Conservation (phyloP, 1,140 invertebrate genomes). For the Bombus ignitus region DNA sequence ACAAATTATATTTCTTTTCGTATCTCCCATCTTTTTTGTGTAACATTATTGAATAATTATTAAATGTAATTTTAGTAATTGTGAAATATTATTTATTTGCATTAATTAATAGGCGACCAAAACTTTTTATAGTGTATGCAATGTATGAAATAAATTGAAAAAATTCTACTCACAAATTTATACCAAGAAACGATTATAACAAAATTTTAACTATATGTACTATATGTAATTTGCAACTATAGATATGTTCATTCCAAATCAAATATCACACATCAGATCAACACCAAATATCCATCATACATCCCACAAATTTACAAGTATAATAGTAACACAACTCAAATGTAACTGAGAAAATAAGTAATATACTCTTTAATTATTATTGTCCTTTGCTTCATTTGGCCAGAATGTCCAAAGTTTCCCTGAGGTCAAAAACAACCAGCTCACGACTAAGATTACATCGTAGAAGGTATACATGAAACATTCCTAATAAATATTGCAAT, state of each 20-base stretch:
- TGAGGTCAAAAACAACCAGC: constrained; percentile 8
- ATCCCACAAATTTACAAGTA: constrained; percentile 31
- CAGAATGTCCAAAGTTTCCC: constrained; percentile 28
- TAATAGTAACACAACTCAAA: not conserved
- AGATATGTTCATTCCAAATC: constrained; percentile 26
- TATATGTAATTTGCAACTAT: not conserved
- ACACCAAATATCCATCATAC: not conserved
- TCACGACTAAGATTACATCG: not conserved
- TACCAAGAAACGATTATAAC: not conserved
- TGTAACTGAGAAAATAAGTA: constrained; percentile 2
- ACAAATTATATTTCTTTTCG: not conserved
- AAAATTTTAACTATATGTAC: not conserved
- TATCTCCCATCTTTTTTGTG: not conserved
- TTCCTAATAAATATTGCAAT: not conserved
- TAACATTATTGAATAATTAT: not conserved
- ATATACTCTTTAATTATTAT: not conserved
- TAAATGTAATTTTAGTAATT: not conserved
- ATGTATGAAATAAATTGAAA: not conserved
- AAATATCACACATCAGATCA: not conserved
- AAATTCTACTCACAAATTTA: not conserved
- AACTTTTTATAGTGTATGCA: not conserved
- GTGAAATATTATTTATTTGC: not conserved
- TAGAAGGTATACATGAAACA: constrained; percentile 42
- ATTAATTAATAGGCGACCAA: not conserved
- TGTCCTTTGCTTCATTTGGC: constrained; percentile 15